phyloP scores from a whole-genome alignment of 30 jellyfish, hydroid and myxozoan genomes.

The Clytia hemisphaerica region DNA sequence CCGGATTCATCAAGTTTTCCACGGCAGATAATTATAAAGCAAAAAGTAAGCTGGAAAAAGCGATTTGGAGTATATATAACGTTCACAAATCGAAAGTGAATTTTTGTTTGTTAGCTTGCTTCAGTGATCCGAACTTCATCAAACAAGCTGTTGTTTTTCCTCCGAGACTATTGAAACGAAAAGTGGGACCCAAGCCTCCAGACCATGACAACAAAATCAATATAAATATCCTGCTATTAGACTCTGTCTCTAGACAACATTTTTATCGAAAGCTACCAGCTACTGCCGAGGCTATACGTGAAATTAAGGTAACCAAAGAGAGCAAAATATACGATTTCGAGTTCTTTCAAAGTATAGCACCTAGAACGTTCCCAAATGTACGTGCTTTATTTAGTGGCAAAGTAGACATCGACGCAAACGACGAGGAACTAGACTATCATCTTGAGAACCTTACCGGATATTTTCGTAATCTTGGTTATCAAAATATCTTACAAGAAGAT shows the following conservation, averaged over 20 bases:
- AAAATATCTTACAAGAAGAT: slow-evolving; percentile 86
- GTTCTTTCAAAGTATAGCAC: slow-evolving; percentile 90
- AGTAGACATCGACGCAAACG: slow-evolving; percentile 86
- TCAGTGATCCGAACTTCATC: slow-evolving; percentile 26
- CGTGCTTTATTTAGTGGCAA: slow-evolving; percentile 95
- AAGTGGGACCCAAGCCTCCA: neutral
- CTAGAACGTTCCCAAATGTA: slow-evolving; percentile 93
- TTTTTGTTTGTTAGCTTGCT: slow-evolving; percentile 67
- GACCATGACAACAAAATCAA: slow-evolving; percentile 31
- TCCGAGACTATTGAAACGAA: slow-evolving; percentile 41
- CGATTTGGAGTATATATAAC: no score
- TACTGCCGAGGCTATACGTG: slow-evolving; percentile 44
- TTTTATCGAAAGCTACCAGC: slow-evolving; percentile 80
- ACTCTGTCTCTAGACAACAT: slow-evolving; percentile 90
- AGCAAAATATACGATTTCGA: slow-evolving; percentile 70
- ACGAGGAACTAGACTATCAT: slow-evolving; percentile 49
- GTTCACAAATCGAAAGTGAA: no score
- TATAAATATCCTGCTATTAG: slow-evolving; percentile 68
- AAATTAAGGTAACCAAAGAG: slow-evolving; percentile 12
- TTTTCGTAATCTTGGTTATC: slow-evolving; percentile 66
- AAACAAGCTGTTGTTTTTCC: slow-evolving; percentile 84
- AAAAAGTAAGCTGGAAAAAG: no score
- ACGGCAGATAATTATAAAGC: no score
- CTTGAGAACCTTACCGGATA: slow-evolving; percentile 54
- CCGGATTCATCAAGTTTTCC: neutral